These are phyloP conservation scores for Pristionchus japonicus DNA, from an alignment of 2,888 invertebrate genomes.

Conservation along the genomic window DNA sequence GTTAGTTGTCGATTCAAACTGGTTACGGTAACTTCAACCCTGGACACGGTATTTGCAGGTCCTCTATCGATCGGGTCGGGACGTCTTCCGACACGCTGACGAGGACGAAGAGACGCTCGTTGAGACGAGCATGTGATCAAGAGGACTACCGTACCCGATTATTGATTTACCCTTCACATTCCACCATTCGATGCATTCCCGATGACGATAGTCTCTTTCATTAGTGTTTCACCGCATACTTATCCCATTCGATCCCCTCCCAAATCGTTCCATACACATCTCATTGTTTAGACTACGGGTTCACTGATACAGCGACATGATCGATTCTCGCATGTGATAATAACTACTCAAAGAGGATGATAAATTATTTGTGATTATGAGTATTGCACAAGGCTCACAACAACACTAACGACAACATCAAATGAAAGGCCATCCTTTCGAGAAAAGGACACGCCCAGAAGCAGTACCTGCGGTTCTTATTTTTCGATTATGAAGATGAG, in stretches of 20 bases:
- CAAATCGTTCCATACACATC: constrained; percentile 1
- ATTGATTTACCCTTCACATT: neutral
- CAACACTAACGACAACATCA: too few relatives aligned
- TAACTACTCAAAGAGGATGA: neutral
- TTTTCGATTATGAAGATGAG: too few relatives aligned
- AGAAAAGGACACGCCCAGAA: too few relatives aligned
- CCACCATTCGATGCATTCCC: neutral
- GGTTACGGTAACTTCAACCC: neutral
- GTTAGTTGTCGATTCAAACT: neutral
- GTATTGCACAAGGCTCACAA: too few relatives aligned
- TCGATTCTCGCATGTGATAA: neutral
- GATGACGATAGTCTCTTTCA: neutral
- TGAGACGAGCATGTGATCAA: constrained; percentile 43
- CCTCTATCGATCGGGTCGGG: neutral
- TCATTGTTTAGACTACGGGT: constrained; percentile 10
- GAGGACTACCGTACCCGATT: neutral
- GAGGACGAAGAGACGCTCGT: constrained; percentile 39
- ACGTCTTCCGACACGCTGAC: constrained; percentile 33
- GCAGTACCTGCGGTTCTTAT: too few relatives aligned
- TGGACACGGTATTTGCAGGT: too few relatives aligned
- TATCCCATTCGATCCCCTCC: neutral
- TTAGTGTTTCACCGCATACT: neutral
- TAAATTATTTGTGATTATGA: neutral
- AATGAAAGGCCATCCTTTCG: too few relatives aligned
- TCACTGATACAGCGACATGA: neutral